phyloP scores from a whole-genome alignment of 1,140 invertebrate genomes.

The Bradysia coprophila region DNA sequence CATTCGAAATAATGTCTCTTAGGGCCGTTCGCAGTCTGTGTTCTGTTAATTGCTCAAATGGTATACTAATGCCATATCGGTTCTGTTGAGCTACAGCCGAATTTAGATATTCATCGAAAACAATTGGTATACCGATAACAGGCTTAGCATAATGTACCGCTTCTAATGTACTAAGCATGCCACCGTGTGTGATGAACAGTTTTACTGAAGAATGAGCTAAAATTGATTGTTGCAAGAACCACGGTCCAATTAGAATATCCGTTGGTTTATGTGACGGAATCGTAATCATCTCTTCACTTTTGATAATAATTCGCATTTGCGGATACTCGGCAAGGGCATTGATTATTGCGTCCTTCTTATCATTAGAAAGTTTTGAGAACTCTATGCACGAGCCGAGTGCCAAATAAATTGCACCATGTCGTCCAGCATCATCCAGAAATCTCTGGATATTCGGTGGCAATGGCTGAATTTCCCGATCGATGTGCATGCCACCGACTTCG shows the following conservation, averaged over 20 bases:
- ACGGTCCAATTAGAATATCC: constrained; percentile 41
- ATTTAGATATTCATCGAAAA: constrained; percentile 30
- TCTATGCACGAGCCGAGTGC: constrained; percentile 29
- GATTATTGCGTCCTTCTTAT: constrained; percentile 9
- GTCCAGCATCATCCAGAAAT: constrained; percentile 24
- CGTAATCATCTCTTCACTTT: constrained; percentile 35
- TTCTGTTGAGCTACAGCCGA: constrained; percentile 15
- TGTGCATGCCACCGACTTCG: constrained; percentile 28
- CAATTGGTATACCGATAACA: constrained; percentile 31
- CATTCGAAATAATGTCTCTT: background rate
- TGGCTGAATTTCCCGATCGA: constrained; percentile 28
- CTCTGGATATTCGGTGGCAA: constrained; percentile 19
- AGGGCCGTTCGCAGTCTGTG: background rate
- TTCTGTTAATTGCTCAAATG: background rate
- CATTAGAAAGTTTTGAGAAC: constrained; percentile 12
- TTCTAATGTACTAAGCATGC: constrained; percentile 39
- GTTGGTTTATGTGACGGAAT: constrained; percentile 26
- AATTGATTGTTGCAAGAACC: constrained; percentile 52
- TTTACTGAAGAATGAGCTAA: constrained; percentile 45
- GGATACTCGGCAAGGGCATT: constrained; percentile 21
- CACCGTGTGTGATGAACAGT: constrained; percentile 52
- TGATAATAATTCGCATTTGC: constrained; percentile 42
- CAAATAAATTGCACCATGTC: constrained; percentile 30
- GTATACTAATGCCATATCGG: constrained; percentile 10
- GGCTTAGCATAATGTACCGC: constrained; percentile 30